Evolutionary conservation across 1,140 invertebrate species (phyloP).

Genomic region (Babylonia areolata): DNA sequence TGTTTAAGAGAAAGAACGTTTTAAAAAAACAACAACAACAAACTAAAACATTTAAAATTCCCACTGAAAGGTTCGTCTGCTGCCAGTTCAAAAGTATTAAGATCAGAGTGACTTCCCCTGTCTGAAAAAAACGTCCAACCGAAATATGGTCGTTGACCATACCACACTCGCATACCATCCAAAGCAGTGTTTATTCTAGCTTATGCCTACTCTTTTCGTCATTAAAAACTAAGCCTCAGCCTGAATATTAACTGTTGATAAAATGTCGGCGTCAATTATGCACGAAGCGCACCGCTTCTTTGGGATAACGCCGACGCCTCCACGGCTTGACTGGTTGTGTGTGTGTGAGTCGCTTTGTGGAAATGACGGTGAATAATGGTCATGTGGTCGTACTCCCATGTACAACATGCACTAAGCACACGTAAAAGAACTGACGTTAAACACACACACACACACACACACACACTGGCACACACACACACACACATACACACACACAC

Average conservation of each 20-base stretch:
- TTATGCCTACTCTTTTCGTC: too few relatives aligned
- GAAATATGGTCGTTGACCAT: not conserved
- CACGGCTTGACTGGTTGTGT: not conserved
- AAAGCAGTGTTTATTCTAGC: too few relatives aligned
- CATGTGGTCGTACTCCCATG: not conserved
- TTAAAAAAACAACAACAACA: too few relatives aligned
- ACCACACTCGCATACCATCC: too few relatives aligned
- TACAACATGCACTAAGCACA: not conserved
- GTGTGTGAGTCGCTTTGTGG: not conserved
- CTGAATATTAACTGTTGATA: too few relatives aligned
- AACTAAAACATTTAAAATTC: not conserved
- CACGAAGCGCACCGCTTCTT: too few relatives aligned
- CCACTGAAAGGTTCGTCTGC: not conserved
- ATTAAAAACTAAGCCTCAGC: too few relatives aligned
- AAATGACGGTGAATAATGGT: too few relatives aligned
- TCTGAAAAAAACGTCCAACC: not conserved
- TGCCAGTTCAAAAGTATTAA: not conserved
- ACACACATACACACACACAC: not conserved
- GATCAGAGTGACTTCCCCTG: not conserved
- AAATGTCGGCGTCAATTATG: too few relatives aligned
- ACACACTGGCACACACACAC: not conserved
- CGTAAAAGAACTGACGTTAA: too few relatives aligned
- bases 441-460: slow-evolving; percentile 15
- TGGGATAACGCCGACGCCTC: too few relatives aligned
- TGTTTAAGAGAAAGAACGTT: not conserved